Evolutionary conservation across 2,797 vertebrate genomes (phyloP).

Genomic region (Sciurus carolinensis): DNA sequence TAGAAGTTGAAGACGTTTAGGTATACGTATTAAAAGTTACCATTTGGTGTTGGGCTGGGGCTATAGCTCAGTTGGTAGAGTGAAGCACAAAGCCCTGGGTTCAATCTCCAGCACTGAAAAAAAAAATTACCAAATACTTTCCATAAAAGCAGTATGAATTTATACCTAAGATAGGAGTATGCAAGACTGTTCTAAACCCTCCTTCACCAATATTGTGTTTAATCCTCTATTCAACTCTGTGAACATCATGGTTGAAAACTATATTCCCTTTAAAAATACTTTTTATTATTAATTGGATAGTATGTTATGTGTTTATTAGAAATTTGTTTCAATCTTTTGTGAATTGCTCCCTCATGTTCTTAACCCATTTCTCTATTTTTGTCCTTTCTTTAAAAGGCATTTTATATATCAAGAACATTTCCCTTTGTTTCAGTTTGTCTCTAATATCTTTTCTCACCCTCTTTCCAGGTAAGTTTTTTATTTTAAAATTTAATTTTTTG

Average conservation of each 20-base stretch:
- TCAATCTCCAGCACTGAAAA: too few species aligned
- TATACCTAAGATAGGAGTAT: background rate
- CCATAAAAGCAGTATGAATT: slow-evolving; percentile 19
- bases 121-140: slow-evolving; percentile 2
- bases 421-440: background rate
- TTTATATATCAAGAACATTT: background rate
- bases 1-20: background rate
- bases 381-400: background rate
- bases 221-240: slow-evolving; percentile 6
- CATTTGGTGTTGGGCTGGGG: too few species aligned
- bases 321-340: background rate
- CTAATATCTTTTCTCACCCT: background rate
- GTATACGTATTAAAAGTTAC: slow-evolving; percentile 9
- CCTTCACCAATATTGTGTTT: background rate
- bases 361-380: background rate
- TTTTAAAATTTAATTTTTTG: slow-evolving; percentile 21
- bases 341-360: background rate
- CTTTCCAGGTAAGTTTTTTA: background rate
- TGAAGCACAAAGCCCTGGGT: too few species aligned
- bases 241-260: background rate
- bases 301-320: background rate
- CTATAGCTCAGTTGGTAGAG: too few species aligned
- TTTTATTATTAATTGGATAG: background rate
- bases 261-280: background rate
- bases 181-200: background rate